These are phyloP conservation scores for Melinaea marsaeus DNA, from an alignment of 2,888 invertebrate genomes.

Conservation along the genomic window DNA sequence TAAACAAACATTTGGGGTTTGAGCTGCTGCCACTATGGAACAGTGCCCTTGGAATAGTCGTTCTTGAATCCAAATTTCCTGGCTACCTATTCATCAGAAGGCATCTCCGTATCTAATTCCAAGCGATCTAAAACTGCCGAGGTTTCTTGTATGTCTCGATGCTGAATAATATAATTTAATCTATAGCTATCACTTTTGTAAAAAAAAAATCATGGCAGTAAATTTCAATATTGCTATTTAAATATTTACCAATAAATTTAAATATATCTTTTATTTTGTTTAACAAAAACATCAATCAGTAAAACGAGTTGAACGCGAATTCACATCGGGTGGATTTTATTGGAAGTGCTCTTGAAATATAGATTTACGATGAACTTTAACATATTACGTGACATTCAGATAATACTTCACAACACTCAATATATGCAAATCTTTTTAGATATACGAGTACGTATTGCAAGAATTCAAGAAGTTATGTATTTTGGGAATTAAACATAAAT, in stretches of 20 bases:
- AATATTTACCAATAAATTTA: too few species aligned
- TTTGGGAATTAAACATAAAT: too few species aligned
- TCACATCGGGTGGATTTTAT: not conserved
- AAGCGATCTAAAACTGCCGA: constrained; percentile 97
- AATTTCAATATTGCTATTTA: too few species aligned
- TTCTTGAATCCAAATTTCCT: constrained; percentile 98
- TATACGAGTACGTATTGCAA: too few species aligned
- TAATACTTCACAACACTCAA: too few species aligned
- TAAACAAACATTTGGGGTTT: constrained; percentile 99
- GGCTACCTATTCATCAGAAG: constrained; percentile 98
- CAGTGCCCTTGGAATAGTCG: constrained; percentile 92
- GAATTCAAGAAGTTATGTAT: too few species aligned
- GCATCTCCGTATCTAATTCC: constrained; percentile 98
- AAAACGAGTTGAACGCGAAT: not conserved
- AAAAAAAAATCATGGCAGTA: too few species aligned
- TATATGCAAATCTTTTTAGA: too few species aligned
- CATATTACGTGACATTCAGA: not conserved
- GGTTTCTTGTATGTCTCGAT: constrained; percentile 99
- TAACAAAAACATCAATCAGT: not conserved
- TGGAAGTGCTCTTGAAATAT: not conserved
- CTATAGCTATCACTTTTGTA: too few species aligned
- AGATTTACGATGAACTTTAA: constrained; percentile 5
- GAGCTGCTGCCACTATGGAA: constrained; percentile 97
- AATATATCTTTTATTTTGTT: not conserved
- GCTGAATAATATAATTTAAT: constrained; percentile 70